These are phyloP conservation scores for Parapsyche elsis DNA, from an alignment of 1,140 invertebrate genomes.

Conservation along the genomic window DNA sequence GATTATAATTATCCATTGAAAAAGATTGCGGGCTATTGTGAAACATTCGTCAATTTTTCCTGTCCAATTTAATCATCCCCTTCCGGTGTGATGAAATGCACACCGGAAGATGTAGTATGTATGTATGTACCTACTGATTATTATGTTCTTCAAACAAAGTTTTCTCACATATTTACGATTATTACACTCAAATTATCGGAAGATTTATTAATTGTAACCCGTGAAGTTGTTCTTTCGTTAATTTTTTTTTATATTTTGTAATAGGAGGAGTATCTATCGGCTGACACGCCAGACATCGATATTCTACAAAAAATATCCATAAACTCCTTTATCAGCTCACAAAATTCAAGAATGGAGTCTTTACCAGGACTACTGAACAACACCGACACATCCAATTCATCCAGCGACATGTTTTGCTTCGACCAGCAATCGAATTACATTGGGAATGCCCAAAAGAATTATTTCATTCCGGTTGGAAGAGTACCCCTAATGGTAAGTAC, in stretches of 20 bases:
- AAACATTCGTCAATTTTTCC: too few species aligned
- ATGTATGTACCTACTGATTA: too few species aligned
- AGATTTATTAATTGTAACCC: too few species aligned
- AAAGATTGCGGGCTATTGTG: too few species aligned
- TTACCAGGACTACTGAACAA: not conserved
- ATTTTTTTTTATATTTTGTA: not conserved
- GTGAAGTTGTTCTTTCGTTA: too few species aligned
- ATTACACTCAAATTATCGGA: too few species aligned
- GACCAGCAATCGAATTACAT: conserved; percentile 29
- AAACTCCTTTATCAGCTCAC: conserved; percentile 62
- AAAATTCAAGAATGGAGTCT: not conserved
- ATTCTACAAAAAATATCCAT: conserved; percentile 67
- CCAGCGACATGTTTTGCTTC: not conserved
- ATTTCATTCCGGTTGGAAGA: conserved; percentile 26
- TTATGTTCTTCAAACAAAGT: too few species aligned
- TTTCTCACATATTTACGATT: too few species aligned
- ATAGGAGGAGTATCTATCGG: conserved; percentile 46
- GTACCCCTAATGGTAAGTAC: conserved; percentile 34
- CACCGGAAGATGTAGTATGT: too few species aligned
- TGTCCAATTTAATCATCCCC: too few species aligned
- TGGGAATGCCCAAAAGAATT: conserved; percentile 32
- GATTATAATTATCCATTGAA: too few species aligned
- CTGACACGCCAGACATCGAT: conserved; percentile 56
- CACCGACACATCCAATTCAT: conserved; percentile 2
- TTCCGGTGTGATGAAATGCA: too few species aligned